These are phyloP conservation scores for Leguminivora glycinivorella DNA, from an alignment of 1,140 invertebrate species.

Conservation along the genomic window DNA sequence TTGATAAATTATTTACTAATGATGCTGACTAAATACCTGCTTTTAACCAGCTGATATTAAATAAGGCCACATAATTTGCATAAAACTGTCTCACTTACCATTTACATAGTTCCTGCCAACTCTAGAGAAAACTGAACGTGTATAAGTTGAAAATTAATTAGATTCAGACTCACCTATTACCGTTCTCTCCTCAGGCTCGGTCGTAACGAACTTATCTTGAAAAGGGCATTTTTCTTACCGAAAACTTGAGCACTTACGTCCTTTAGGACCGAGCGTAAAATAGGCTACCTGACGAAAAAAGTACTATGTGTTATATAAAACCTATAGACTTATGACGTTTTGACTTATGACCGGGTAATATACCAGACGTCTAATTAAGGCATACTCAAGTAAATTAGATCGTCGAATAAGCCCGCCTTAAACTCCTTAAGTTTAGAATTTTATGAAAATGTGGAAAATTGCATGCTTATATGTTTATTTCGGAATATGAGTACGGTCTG, in stretches of 20 bases:
- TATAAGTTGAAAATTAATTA: constrained; percentile 11
- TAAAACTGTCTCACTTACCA: background rate
- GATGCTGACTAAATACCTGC: no score
- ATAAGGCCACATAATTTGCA: background rate
- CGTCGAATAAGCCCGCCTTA: constrained; percentile 23
- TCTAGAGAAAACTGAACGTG: background rate
- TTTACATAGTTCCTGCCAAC: background rate
- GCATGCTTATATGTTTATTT: constrained; percentile 7
- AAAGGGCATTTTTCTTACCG: background rate
- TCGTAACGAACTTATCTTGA: background rate
- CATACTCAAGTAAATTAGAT: constrained; percentile 25
- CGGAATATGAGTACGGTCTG: background rate
- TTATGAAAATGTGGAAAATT: constrained; percentile 11
- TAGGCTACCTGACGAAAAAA: background rate
- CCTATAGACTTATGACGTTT: background rate
- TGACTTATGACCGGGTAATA: background rate
- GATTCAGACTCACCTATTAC: constrained; percentile 22
- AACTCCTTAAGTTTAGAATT: constrained; percentile 8
- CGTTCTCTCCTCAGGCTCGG: background rate
- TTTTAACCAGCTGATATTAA: no score
- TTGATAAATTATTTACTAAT: no score
- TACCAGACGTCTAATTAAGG: constrained; percentile 22
- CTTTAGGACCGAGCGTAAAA: background rate
- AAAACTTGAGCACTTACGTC: background rate
- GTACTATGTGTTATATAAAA: background rate